Conservation (phyloP, 35 echinoderm and acorn worm genomes). For the Hemicentrotus pulcherrimus region DNA sequence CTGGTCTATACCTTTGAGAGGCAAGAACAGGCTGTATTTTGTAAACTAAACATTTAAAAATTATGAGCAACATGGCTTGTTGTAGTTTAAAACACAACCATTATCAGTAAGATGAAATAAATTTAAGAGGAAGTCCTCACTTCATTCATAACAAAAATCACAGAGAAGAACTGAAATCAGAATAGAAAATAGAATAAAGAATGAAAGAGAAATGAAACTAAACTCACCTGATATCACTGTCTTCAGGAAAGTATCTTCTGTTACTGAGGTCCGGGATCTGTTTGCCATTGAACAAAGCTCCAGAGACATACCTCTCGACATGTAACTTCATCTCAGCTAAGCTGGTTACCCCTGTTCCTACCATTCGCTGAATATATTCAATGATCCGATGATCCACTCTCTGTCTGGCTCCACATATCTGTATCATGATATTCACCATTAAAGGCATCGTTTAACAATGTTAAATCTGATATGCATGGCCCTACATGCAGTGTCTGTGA, state of each 20-base stretch:
- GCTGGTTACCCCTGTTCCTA: slow-evolving; percentile 17
- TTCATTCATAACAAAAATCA: too few relatives aligned
- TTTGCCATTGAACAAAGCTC: not conserved
- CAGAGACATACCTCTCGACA: slow-evolving; percentile 20
- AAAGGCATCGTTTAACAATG: too few relatives aligned
- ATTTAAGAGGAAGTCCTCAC: too few relatives aligned
- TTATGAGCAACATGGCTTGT: too few relatives aligned
- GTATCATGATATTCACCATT: not conserved
- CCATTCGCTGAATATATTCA: slow-evolving; percentile 37
- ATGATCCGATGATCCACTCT: slow-evolving; percentile 37
- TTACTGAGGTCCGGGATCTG: slow-evolving; percentile 14
- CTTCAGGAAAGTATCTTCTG: slow-evolving; percentile 32
- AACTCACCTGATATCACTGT: slow-evolving; percentile 28
- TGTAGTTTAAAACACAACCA: too few relatives aligned
- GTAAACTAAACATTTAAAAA: too few relatives aligned
- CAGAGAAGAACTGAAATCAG: not conserved
- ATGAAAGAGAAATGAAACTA: not conserved
- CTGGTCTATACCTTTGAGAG: too few relatives aligned
- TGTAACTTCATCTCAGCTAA: slow-evolving; percentile 23
- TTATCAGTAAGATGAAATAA: too few relatives aligned
- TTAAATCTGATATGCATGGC: too few relatives aligned
- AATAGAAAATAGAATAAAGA: not conserved
- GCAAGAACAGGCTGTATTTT: not conserved
- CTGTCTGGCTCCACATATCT: slow-evolving; percentile 22
- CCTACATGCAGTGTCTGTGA: too few relatives aligned